A percentile compares a stretch with the other conserved stretches of the same genome.
Evolutionary conservation across 2,113 vertebrate species (phyloP).

Genomic region (Mohoua ochrocephala): DNA sequence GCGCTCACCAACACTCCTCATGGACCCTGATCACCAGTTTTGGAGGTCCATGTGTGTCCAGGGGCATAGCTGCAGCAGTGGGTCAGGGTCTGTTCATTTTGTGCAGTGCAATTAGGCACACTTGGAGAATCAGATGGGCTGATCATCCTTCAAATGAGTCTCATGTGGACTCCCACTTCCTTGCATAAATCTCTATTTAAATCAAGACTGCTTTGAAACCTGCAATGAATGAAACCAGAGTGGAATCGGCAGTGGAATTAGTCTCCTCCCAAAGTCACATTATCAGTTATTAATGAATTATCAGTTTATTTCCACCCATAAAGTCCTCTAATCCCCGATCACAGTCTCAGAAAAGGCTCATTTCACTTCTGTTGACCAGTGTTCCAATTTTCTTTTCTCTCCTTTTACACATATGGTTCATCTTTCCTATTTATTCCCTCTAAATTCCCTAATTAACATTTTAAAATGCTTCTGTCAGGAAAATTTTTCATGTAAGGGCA

Average conservation of each 20-base stretch:
- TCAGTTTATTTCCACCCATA: background rate
- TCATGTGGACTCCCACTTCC: background rate
- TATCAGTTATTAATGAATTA: background rate
- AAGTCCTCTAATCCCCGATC: background rate
- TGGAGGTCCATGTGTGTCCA: background rate
- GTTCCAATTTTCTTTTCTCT: background rate
- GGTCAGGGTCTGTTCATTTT: background rate
- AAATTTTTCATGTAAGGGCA: background rate
- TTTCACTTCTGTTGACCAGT: background rate
- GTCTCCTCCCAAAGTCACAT: background rate
- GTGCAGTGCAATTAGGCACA: background rate
- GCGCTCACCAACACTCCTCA: background rate
- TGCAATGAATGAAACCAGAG: background rate
- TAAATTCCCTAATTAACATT: slow-evolving; percentile 25
- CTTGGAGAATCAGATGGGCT: background rate
- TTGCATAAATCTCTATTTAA: slow-evolving; percentile 12
- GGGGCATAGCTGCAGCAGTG: background rate
- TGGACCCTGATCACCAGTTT: background rate
- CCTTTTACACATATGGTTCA: background rate
- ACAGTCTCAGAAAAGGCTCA: background rate
- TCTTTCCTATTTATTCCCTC: background rate
- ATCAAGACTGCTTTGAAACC: background rate
- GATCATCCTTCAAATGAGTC: background rate
- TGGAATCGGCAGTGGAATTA: background rate
- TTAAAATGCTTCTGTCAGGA: background rate